Conservation (phyloP, 2,888 invertebrate species). For the Leptothorax acervorum region DNA sequence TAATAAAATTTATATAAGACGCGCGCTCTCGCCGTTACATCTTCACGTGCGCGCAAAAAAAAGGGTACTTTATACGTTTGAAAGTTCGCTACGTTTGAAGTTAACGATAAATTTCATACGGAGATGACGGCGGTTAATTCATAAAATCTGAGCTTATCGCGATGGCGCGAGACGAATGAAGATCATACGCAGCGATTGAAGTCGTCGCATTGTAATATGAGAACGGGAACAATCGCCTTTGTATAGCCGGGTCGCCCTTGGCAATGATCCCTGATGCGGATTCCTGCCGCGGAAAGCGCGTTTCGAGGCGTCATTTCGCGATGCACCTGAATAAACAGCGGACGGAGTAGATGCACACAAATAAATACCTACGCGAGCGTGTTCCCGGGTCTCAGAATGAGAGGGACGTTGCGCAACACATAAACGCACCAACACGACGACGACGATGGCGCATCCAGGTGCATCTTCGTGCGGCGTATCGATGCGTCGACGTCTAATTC, state of each 20-base stretch:
- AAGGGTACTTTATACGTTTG: not conserved
- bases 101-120: not conserved
- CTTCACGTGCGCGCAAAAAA: not conserved
- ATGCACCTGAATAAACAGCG: constrained; percentile 52
- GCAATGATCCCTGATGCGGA: constrained; percentile 54
- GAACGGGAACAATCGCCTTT: constrained; percentile 64
- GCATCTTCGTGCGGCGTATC: not conserved
- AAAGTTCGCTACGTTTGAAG: not conserved
- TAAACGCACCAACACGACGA: not conserved
- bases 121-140: not conserved
- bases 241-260: constrained; percentile 61
- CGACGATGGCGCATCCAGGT: not conserved
- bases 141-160: not conserved
- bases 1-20: not conserved
- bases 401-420: constrained; percentile 2
- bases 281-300: constrained; percentile 48
- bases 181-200: constrained; percentile 4
- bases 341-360: not conserved
- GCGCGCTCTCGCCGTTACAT: not conserved
- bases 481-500: not conserved
- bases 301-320: constrained; percentile 48
- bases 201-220: constrained; percentile 34
- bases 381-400: not conserved
- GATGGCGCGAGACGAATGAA: not conserved
- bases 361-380: constrained; percentile 16